phyloP scores from a whole-genome alignment of 2,113 vertebrate species.

The Carassius carassius region DNA sequence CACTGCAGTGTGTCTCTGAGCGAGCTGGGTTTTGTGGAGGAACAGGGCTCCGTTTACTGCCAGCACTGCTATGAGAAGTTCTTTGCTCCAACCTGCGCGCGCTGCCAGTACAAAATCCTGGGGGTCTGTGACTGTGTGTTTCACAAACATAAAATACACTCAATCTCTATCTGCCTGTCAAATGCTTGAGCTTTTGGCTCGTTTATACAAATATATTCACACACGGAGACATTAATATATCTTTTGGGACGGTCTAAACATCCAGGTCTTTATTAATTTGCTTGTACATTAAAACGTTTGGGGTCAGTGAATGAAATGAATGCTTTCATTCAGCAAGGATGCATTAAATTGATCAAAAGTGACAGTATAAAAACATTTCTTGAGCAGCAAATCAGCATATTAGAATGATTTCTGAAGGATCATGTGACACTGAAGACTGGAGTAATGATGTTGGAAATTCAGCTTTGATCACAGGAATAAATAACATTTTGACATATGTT shows the following conservation, averaged over 20 bases:
- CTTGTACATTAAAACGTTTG: background rate
- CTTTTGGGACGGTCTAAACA: background rate
- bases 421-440: background rate
- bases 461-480: background rate
- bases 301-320: background rate
- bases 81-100: slow-evolving; percentile 88
- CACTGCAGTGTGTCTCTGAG: slow-evolving; percentile 91
- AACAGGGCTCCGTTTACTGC: slow-evolving; percentile 89
- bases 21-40: slow-evolving; percentile 91
- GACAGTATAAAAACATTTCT: background rate
- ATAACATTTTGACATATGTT: background rate
- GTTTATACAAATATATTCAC: background rate
- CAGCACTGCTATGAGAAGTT: slow-evolving; percentile 93
- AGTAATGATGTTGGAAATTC: background rate
- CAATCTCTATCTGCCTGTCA: background rate
- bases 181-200: slow-evolving; percentile 1
- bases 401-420: background rate
- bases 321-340: background rate
- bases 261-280: background rate
- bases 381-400: background rate
- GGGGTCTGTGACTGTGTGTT: slow-evolving; percentile 81
- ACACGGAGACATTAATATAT: background rate
- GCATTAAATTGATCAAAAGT: background rate
- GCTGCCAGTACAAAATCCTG: slow-evolving; percentile 91
- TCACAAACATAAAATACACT: background rate